Percentiles rank a stretch among this genome's conserved stretches.
These are phyloP conservation scores for Ruditapes philippinarum DNA, from an alignment of 1,140 invertebrate genomes.

Conservation along the genomic window DNA sequence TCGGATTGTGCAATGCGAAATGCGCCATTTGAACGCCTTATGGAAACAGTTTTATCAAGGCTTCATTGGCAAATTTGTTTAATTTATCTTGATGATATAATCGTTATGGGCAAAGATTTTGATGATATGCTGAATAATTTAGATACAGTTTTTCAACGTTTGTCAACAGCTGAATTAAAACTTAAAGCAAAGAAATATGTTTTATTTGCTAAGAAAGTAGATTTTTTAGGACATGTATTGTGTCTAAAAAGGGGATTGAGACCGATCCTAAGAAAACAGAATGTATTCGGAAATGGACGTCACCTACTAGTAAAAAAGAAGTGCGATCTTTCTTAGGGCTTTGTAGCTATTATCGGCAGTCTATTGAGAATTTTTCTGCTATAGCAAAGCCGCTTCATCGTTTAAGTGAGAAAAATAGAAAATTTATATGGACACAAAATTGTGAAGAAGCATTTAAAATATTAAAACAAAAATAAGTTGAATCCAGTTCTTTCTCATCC, in stretches of 20 bases:
- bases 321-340: constrained; percentile 75
- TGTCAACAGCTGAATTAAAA: constrained; percentile 73
- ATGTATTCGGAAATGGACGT: constrained; percentile 76
- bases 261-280: constrained; percentile 78
- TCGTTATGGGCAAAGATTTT: constrained; percentile 47
- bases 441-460: constrained; percentile 19
- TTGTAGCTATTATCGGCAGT: constrained; percentile 74
- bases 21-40: no score
- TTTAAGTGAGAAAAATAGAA: constrained; percentile 13
- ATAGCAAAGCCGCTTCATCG: constrained; percentile 65
- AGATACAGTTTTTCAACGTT: constrained; percentile 68
- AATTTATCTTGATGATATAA: no score
- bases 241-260: constrained; percentile 72
- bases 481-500: neutral
- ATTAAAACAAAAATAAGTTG: neutral
- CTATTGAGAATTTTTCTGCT: constrained; percentile 73
- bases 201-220: constrained; percentile 63
- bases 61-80: no score
- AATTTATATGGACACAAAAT: constrained; percentile 9
- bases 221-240: constrained; percentile 75
- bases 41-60: no score
- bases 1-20: neutral
- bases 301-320: constrained; percentile 73
- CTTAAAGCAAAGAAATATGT: constrained; percentile 73
- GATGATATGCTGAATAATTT: constrained; percentile 5